These are phyloP conservation scores for Vanacampus margaritifer DNA, from an alignment of 2,113 vertebrate species.

Conservation along the genomic window DNA sequence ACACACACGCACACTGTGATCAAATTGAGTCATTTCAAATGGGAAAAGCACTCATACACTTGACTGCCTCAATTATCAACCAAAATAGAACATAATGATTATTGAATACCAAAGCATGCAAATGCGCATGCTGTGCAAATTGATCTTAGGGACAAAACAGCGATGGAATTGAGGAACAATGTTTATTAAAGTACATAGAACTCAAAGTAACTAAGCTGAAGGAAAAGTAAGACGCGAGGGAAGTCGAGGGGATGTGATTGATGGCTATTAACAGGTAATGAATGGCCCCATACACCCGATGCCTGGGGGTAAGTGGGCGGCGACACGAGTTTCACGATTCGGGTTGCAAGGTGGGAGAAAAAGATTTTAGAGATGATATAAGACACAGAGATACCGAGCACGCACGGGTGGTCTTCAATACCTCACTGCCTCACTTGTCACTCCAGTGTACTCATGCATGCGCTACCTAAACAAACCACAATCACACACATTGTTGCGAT, in stretches of 20 bases:
- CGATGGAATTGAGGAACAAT: conserved; percentile 60
- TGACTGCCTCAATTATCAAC: conserved; percentile 47
- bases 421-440: conserved; percentile 18
- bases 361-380: conserved; percentile 34
- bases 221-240: conserved; percentile 4
- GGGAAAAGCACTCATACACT: conserved; percentile 47
- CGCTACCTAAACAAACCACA: background rate
- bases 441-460: conserved; percentile 29
- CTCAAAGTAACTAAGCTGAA: conserved; percentile 35
- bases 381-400: conserved; percentile 37
- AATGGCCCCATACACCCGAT: conserved; percentile 43
- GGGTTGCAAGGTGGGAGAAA: conserved; percentile 21
- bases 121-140: conserved; percentile 58
- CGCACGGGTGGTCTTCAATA: conserved; percentile 40
- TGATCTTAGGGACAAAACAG: conserved; percentile 52
- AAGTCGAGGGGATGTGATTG: conserved; percentile 28
- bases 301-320: conserved; percentile 39
- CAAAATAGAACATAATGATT: conserved; percentile 51
- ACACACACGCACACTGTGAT: conserved; percentile 12
- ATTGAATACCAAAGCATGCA: conserved; percentile 58
- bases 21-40: conserved; percentile 28
- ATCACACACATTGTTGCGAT: conserved; percentile 1
- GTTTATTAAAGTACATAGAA: conserved; percentile 39
- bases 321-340: conserved; percentile 40
- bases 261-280: conserved; percentile 37